Base-by-base conservation (phyloP, 37 sponge, comb jelly and placozoan species). In the Haliclona indistincta region DNA sequence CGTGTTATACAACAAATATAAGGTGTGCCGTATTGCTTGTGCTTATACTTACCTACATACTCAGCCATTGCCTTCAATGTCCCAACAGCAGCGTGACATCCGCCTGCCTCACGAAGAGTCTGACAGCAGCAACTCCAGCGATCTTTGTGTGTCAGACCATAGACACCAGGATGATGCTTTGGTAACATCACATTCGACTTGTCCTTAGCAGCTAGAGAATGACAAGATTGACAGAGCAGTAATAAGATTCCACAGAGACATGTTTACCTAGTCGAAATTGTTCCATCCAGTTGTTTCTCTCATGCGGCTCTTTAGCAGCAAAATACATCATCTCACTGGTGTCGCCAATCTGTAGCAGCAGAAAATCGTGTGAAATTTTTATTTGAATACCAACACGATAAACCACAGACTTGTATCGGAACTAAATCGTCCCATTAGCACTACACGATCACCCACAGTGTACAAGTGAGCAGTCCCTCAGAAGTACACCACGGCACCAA, bases 261-360 rank as follows among this genome's bases (percentile, higher is more conserved):
- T 7, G 38, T 13, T 35, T 64, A 90, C 90, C 85, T 70, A 70
- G 47, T 55, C 78, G 82, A 40, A 77, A 76, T 7, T 83, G 79
- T 6, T 58, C 61, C 43, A 91, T 49, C 92, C 92, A 91, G 1
- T 65, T 56, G 6, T 54, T 43, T 36, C 76, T 67, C 63, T 85
- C 91, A 25, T 78, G 56, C 2, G 39, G 44, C 15, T 82, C 43
- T 29, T 72, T 56, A 34, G 86, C 73, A 36, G 51, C 76, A 54
- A 90, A 71, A 40, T 90, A 90, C 73, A 90, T 67, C 20, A 85
- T 74, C 30, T 90, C 91, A 63, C 40, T 49, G 29, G 72, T 40
- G 54, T 85, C 91, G 19, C 91, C 91, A 78, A 90, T 77, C 91
- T 90, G 74, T n/a, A n/a, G n/a, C n/a, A n/a, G n/a, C n/a, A n/a